Evolutionary conservation across 1,140 invertebrate genomes (phyloP).

Genomic region (Octopus sinensis): DNA sequence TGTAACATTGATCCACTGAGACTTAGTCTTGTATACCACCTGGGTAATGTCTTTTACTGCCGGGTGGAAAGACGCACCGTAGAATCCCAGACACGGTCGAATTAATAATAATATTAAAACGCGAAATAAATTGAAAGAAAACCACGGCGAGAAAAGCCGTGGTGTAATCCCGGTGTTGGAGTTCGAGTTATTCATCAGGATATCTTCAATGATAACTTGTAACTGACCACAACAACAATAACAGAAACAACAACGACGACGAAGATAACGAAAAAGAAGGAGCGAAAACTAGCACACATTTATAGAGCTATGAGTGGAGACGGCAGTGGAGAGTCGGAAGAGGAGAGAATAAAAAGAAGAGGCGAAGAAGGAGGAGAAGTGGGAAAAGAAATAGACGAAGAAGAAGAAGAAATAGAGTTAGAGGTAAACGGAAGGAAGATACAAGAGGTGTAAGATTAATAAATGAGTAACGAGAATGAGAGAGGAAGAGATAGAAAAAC

Average conservation of each 20-base stretch:
- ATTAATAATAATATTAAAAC: no score
- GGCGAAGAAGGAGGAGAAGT: background rate
- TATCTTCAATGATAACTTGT: no score
- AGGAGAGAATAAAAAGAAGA: background rate
- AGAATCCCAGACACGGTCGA: background rate
- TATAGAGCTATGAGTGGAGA: background rate
- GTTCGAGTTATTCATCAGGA: no score
- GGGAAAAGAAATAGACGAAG: background rate
- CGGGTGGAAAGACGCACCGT: background rate
- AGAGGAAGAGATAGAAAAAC: background rate
- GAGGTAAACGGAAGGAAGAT: background rate
- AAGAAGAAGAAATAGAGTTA: background rate
- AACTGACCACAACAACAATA: no score
- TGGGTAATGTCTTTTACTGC: conserved; percentile 3
- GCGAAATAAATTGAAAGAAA: no score
- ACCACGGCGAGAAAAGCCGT: no score
- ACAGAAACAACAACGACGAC: no score
- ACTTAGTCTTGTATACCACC: background rate
- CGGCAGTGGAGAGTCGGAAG: background rate
- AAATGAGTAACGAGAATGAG: background rate
- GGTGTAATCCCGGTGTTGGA: no score
- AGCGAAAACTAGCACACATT: no score
- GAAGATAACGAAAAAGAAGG: no score
- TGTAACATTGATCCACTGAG: background rate
- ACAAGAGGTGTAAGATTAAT: background rate